A percentile compares a stretch with the other conserved stretches of the same genome.
Evolutionary conservation across 1,140 invertebrate genomes (phyloP).

Genomic region (Drosophila mojavensis): DNA sequence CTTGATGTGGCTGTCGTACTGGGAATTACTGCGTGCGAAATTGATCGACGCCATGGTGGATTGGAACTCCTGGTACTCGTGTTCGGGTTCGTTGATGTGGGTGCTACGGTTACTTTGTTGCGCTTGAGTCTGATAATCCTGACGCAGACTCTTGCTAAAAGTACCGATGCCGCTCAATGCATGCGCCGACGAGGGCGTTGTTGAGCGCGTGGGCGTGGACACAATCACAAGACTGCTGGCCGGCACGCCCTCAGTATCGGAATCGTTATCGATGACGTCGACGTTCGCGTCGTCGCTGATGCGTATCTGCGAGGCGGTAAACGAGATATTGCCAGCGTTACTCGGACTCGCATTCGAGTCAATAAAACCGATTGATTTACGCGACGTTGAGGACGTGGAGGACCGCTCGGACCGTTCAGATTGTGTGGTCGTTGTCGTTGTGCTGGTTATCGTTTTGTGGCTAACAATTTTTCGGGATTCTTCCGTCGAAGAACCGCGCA

Average conservation of each 20-base stretch:
- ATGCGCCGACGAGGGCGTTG: conserved; percentile 58
- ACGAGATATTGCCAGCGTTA: conserved; percentile 54
- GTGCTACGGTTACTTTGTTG: conserved; percentile 83
- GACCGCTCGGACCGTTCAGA: conserved; percentile 12
- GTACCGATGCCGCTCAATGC: conserved; percentile 83
- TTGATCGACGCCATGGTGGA: conserved; percentile 85
- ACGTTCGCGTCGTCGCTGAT: conserved; percentile 29
- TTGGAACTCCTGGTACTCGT: conserved; percentile 85
- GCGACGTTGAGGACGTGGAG: conserved; percentile 52
- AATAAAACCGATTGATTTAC: conserved; percentile 62
- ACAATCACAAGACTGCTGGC: conserved; percentile 79
- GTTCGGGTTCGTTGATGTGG: conserved; percentile 82
- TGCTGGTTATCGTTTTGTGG: conserved; percentile 75
- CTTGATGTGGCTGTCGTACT: conserved; percentile 94
- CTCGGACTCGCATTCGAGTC: neutral
- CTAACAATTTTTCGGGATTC: conserved; percentile 81
- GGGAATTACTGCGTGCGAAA: conserved; percentile 89
- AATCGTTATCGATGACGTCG: conserved; percentile 72
- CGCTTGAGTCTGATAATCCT: conserved; percentile 74
- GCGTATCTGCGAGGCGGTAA: conserved; percentile 58
- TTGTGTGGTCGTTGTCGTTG: conserved; percentile 48
- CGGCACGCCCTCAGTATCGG: conserved; percentile 76
- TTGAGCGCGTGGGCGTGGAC: conserved; percentile 58
- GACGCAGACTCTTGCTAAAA: conserved; percentile 82
- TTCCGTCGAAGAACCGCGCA: conserved; percentile 82